These are phyloP conservation scores for Calcarius lapponicus DNA, from an alignment of 2,797 vertebrate genomes.

Conservation along the genomic window DNA sequence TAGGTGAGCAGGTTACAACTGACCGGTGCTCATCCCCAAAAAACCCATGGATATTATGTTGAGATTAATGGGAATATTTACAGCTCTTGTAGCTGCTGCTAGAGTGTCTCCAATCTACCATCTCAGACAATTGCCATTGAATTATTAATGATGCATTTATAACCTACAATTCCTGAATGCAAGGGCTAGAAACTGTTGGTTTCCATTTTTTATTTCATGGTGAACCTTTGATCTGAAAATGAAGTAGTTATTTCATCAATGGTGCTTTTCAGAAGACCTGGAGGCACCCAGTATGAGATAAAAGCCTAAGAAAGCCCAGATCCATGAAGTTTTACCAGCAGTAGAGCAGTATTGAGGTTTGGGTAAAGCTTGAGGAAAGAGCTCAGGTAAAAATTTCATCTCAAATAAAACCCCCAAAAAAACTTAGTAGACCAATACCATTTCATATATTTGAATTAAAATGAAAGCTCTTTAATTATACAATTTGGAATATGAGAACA, in stretches of 20 bases:
- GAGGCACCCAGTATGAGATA: not conserved
- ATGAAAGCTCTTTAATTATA: not conserved
- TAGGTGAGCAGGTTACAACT: not conserved
- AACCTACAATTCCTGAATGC: not conserved
- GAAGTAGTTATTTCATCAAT: not conserved
- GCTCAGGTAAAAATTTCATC: not conserved
- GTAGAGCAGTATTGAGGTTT: not conserved
- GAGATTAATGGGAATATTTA: not conserved
- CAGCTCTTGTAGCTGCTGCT: not conserved
- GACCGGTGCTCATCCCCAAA: fast-evolving
- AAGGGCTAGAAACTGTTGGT: not conserved
- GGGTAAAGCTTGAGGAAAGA: not conserved
- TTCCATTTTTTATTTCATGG: not conserved
- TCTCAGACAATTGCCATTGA: not conserved
- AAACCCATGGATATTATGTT: not conserved
- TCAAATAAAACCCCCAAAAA: not conserved
- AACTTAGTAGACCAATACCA: not conserved
- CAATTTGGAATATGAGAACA: not conserved
- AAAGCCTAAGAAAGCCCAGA: not conserved
- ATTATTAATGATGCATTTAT: not conserved
- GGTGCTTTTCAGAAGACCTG: not conserved
- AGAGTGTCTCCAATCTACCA: not conserved
- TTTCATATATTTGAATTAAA: not conserved
- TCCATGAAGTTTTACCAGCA: not conserved
- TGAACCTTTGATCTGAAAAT: not conserved